A percentile compares a stretch with the other conserved stretches of the same genome.
Evolutionary conservation across 2,113 vertebrate genomes (phyloP).

Genomic region (Triplophysa siluroides): DNA sequence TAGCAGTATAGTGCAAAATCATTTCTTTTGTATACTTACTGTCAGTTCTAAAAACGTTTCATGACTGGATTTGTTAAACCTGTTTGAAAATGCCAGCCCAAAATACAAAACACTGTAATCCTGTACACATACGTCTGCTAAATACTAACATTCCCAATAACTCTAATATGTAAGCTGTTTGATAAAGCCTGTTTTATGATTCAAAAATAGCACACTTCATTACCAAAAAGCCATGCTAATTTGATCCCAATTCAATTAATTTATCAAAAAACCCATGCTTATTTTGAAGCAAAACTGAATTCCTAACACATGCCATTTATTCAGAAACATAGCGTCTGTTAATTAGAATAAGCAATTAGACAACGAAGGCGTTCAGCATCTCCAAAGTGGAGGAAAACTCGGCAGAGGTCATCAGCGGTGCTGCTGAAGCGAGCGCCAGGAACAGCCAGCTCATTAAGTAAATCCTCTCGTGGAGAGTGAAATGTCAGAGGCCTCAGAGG

Average conservation of each 20-base stretch:
- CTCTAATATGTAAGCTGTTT: no score
- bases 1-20: no score
- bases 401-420: slow-evolving; percentile 40
- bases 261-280: neutral
- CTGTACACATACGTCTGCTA: neutral
- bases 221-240: neutral
- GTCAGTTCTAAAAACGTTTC: neutral
- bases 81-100: no score
- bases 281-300: neutral
- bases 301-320: neutral
- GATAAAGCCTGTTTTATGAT: no score
- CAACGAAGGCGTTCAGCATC: neutral
- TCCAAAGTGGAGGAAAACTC: slow-evolving; percentile 10
- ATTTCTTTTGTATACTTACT: no score
- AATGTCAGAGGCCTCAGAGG: slow-evolving; percentile 44
- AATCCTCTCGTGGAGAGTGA: slow-evolving; percentile 32
- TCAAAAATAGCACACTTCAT: neutral
- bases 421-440: slow-evolving; percentile 29
- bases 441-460: slow-evolving; percentile 37
- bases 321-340: slow-evolving; percentile 13
- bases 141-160: no score
- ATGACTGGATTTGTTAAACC: neutral
- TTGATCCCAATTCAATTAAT: neutral
- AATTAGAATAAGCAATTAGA: slow-evolving; percentile 27
- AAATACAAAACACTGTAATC: neutral